Evolutionary conservation across 2,797 vertebrate genomes (phyloP).

Genomic region (Semotilus atromaculatus): DNA sequence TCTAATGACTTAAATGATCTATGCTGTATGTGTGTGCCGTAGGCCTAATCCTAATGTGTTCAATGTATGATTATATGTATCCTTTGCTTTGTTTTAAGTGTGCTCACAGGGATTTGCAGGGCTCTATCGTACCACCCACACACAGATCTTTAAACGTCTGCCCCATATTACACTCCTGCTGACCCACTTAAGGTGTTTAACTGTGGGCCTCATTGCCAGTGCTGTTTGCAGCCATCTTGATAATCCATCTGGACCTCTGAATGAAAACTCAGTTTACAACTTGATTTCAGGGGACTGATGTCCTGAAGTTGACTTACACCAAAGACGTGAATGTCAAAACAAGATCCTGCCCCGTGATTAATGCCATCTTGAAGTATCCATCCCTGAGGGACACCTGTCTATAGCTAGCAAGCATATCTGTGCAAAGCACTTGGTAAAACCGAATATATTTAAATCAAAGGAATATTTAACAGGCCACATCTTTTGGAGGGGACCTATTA

Average conservation of each 20-base stretch:
- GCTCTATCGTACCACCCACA: constrained; percentile 19
- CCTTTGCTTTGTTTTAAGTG: constrained; percentile 36
- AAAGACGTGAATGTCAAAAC: constrained; percentile 16
- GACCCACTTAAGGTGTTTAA: constrained; percentile 37
- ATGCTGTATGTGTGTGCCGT: background rate
- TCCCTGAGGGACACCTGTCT: background rate
- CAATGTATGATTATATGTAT: background rate
- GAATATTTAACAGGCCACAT: background rate
- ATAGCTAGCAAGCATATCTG: background rate
- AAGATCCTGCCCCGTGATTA: background rate
- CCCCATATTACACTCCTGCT: constrained; percentile 27
- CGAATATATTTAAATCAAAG: constrained; percentile 25
- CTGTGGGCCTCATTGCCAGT: background rate
- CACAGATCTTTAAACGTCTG: constrained; percentile 17
- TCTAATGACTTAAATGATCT: too few species aligned
- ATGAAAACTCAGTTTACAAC: background rate
- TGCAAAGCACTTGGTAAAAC: constrained; percentile 1
- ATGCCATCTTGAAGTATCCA: constrained; percentile 9
- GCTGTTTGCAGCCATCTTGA: constrained; percentile 16
- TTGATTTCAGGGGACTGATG: constrained; percentile 6
- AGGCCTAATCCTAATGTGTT: background rate
- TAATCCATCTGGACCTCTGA: constrained; percentile 7
- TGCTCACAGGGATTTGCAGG: constrained; percentile 16
- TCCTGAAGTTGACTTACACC: background rate
- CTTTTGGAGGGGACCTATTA: background rate